Conservation (phyloP, 2,797 vertebrate genomes). For the Pangasius macronema region DNA sequence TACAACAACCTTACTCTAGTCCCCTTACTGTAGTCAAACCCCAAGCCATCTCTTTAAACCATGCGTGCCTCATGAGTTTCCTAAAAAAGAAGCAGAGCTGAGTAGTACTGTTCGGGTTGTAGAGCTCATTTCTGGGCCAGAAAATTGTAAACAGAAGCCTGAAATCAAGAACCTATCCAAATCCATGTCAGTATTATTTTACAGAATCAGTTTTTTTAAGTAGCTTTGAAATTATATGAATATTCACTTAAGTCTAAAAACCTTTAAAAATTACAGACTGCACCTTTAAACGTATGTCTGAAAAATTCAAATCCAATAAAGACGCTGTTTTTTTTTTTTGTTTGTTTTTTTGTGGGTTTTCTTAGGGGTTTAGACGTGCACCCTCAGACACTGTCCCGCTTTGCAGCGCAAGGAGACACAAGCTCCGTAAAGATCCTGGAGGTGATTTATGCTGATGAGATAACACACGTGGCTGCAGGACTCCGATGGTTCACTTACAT, state of each 20-base stretch:
- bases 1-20: background rate
- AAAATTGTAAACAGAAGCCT: background rate
- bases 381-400: conserved; percentile 68
- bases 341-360: background rate
- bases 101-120: no score
- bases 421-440: conserved; percentile 65
- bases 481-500: conserved; percentile 71
- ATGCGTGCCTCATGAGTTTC: background rate
- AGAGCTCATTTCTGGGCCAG: conserved; percentile 2
- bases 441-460: conserved; percentile 70
- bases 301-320: background rate
- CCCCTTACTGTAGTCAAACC: no score
- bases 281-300: background rate
- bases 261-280: background rate
- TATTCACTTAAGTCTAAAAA: background rate
- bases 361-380: conserved; percentile 70
- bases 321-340: background rate
- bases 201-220: background rate
- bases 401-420: conserved; percentile 62
- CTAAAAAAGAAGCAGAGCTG: background rate
- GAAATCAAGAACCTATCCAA: background rate
- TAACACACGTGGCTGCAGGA: conserved; percentile 72
- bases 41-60: background rate
- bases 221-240: background rate
- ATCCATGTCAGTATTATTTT: background rate